Base-by-base conservation (phyloP, 2,113 vertebrate species). In the Protomyctophum bolini region DNA sequence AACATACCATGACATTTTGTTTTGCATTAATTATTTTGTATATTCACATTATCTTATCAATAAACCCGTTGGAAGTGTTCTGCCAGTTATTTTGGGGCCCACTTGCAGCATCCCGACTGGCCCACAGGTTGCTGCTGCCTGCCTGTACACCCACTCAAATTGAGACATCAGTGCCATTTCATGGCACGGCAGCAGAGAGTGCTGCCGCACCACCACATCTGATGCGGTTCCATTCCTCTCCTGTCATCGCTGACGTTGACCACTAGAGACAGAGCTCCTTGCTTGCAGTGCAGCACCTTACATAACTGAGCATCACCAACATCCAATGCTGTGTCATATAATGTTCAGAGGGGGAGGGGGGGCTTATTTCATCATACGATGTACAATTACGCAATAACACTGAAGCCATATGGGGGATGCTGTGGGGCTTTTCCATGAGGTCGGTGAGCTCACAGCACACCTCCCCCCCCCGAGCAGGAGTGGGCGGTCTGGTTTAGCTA, bases 151-250 rank as follows among this genome's bases (percentile, higher is more conserved):
- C 1, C 33, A 41, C 33, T 41, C 33, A 41, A 29, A 21, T 21
- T 21, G 12, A 55, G 2, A 8, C 3, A 56, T 63, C 57, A 8
- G 29, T 73, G 83, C 21, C 58, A 65, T 86, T 78, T 80, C 59
- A 72, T 33, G 29, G 49, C 10, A 71, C 56, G 75, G 73, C 86
- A 87, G 75, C 77, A 88, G 78, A 83, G 78, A 79, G 81, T 82
- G 85, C 89, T 89, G 84, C 79, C 83, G 72, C 28, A 54, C 75
- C n/a, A 54, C 15, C 56, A 51, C 41, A 50, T 46, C n/a, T 7
- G 59, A 12, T 60, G 73, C 58, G 21, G 2, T 55, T 4, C 10
- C 3, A 14, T 46, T 2, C 0, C 14, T 12, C 33, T 58, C 3
- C 2, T 8, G 62, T 28, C 28, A 8, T 73, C 49, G 15, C 68